phyloP scores from a whole-genome alignment of 2,797 vertebrate species.

The Pseudochaenichthys georgianus region DNA sequence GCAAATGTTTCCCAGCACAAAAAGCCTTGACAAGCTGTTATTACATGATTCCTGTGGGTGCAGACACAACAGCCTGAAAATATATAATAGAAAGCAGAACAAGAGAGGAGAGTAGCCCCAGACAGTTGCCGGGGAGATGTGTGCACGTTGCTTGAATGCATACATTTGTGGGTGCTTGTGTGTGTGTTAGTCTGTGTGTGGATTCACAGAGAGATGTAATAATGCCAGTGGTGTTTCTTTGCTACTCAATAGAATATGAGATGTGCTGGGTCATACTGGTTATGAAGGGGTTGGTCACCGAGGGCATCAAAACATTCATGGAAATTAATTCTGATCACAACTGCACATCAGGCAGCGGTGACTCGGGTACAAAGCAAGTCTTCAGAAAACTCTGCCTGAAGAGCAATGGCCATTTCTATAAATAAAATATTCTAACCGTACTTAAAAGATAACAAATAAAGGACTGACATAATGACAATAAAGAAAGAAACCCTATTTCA shows the following conservation, averaged over 20 bases:
- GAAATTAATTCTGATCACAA: slow-evolving; percentile 8
- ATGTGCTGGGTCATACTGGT: slow-evolving; percentile 26
- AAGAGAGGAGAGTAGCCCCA: slow-evolving; percentile 49
- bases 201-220: slow-evolving; percentile 24
- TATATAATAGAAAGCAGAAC: slow-evolving; percentile 66
- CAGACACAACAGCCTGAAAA: slow-evolving; percentile 71
- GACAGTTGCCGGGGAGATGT: slow-evolving; percentile 79
- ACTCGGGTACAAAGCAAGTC: neutral
- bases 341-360: neutral
- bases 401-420: neutral
- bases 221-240: slow-evolving; percentile 54
- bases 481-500: neutral
- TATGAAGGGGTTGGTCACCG: slow-evolving; percentile 9
- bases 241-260: slow-evolving; percentile 26
- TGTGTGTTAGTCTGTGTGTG: slow-evolving; percentile 17
- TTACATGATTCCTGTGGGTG: slow-evolving; percentile 76
- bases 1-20: slow-evolving; percentile 74
- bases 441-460: neutral
- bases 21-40: slow-evolving; percentile 82
- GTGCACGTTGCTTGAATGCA: slow-evolving; percentile 25
- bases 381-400: neutral
- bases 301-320: slow-evolving; percentile 28
- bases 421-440: neutral
- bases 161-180: slow-evolving; percentile 20
- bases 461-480: neutral